Percentiles rank a stretch among this genome's conserved stretches.
phyloP scores from a whole-genome alignment of 37 sponge, comb jelly and placozoan species.

The Hormiphora californensis region DNA sequence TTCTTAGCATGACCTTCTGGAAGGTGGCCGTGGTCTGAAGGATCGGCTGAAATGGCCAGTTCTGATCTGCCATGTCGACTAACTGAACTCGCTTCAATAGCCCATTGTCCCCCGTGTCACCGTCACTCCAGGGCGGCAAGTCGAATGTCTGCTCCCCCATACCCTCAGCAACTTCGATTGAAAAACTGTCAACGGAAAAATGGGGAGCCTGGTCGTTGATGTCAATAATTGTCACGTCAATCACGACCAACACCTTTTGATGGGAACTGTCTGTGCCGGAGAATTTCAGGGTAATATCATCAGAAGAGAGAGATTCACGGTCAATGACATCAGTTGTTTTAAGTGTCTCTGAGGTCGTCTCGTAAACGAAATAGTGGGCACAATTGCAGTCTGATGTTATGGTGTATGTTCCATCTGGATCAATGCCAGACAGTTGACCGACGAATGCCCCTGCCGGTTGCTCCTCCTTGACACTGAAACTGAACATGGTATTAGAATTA shows the following conservation, averaged over 20 bases:
- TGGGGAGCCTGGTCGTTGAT: slow-evolving; percentile 13
- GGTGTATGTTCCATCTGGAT: slow-evolving; percentile 29
- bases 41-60: slow-evolving; percentile 27
- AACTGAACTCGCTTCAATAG: slow-evolving; percentile 14
- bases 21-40: not conserved
- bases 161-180: not conserved
- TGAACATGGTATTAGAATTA: no score
- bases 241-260: not conserved
- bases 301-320: not conserved
- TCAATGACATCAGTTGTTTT: not conserved
- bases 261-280: not conserved
- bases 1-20: slow-evolving; percentile 27
- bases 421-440: not conserved
- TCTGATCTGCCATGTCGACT: slow-evolving; percentile 7
- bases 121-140: slow-evolving; percentile 6
- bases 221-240: not conserved
- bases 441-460: not conserved
- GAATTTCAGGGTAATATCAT: not conserved
- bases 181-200: not conserved
- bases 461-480: slow-evolving; percentile 10
- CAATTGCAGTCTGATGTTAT: not conserved
- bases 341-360: not conserved
- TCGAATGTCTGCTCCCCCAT: slow-evolving; percentile 2
- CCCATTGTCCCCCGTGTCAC: slow-evolving; percentile 19
- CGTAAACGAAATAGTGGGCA: not conserved